Base-by-base conservation (phyloP, 2,113 vertebrate genomes). In the Mirounga angustirostris region DNA sequence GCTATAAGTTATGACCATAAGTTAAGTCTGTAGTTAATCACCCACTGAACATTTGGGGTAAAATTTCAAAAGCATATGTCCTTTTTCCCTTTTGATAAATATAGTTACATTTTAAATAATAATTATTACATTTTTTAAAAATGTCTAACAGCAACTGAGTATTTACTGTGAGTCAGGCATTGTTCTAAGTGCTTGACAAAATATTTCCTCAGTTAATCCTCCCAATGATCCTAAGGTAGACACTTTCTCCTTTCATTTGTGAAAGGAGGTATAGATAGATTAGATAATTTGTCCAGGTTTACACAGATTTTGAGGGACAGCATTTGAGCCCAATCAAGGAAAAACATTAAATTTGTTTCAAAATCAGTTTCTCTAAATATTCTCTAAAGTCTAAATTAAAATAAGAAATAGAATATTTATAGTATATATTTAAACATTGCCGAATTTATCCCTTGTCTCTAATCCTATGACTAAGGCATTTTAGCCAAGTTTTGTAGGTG, bases 351-450 rank as follows among this genome's bases (percentile, higher is more conserved):
- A 82, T 76, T 65, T 90, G 50, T 74, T 90, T 82, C 30, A 90
- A 71, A 93, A 71, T 28, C 9, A 78, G 5, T 12, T 91, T 93
- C 24, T 91, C 63, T 86, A 11, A 83, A 26, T 46, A 18, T 50
- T 59, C 46, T 46, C 46, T 46, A 46, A 46, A 46, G 46, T 46
- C 12, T 76, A 96, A 80, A 58, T 93, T 74, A 81, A 67, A 94
- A 63, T 26, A 84, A 79, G 79, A 84, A 92, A 52, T 95, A 86
- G 33, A 76, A 74, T 93, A 69, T 85, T 79, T 91, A 82, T 50
- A 56, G 69, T 78, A 61, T 6, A 78, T 33, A 67, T 84, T 89
- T 76, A 69, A 52, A 22, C 14, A 16, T 63, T 79, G n/a, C 43
- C 61, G 28, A 93, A 69, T 93, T 78, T 93, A 92, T 83, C 92